These are phyloP conservation scores for Kuschelorhynchus macadamiae DNA, from an alignment of 2,888 invertebrate genomes.

Conservation along the genomic window DNA sequence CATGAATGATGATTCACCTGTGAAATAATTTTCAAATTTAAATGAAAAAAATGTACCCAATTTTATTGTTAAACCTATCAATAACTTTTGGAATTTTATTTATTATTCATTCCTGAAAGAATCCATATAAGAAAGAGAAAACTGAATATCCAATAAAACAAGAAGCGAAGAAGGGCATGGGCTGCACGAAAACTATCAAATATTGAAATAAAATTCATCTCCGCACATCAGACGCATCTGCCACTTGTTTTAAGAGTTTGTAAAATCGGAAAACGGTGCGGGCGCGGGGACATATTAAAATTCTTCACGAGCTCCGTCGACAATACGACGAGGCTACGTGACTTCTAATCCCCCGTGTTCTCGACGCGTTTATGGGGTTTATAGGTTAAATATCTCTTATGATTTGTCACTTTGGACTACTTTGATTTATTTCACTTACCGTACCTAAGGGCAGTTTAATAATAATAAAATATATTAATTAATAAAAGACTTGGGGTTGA, in stretches of 20 bases:
- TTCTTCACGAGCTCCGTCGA: constrained; percentile 62
- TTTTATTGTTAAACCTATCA: no score
- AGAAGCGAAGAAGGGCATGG: constrained; percentile 31
- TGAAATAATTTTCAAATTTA: no score
- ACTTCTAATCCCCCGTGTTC: constrained; percentile 31
- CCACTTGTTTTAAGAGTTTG: constrained; percentile 70
- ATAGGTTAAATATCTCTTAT: constrained; percentile 21
- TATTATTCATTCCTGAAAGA: constrained; percentile 35
- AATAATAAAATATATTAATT: no score
- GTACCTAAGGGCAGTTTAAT: no score
- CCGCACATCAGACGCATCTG: constrained; percentile 70
- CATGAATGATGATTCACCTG: no score
- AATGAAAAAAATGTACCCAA: no score
- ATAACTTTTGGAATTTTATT: constrained; percentile 11
- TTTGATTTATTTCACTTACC: not conserved
- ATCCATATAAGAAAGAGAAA: constrained; percentile 28
- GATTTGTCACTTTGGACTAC: not conserved
- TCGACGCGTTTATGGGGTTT: constrained; percentile 38
- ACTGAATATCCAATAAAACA: constrained; percentile 42
- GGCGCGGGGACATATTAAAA: constrained; percentile 68
- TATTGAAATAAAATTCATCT: constrained; percentile 72
- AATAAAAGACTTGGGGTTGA: no score
- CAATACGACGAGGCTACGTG: constrained; percentile 54
- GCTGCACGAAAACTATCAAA: constrained; percentile 68
- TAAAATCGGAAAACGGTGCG: constrained; percentile 63